Conservation (phyloP, 2,888 invertebrate genomes). For the Agelastica alni region DNA sequence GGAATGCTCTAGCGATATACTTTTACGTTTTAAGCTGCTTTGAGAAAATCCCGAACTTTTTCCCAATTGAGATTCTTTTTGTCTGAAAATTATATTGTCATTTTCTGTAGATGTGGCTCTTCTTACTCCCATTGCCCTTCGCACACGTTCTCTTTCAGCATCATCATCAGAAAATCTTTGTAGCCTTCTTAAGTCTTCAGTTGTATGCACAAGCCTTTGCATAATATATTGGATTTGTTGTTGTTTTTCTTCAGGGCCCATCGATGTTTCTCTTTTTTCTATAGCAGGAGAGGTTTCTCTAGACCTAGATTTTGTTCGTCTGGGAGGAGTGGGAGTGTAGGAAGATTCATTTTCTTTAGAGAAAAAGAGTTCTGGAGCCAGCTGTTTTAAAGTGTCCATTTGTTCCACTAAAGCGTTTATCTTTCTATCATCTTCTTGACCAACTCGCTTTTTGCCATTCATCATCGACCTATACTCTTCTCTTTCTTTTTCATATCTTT, state of each 20-base stretch:
- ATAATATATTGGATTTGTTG: conserved; percentile 58
- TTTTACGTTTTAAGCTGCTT: conserved; percentile 68
- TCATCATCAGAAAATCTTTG: conserved; percentile 61
- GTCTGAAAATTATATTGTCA: conserved; percentile 57
- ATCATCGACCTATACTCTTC: conserved; percentile 62
- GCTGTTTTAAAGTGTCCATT: conserved; percentile 73
- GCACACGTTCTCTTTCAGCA: conserved; percentile 58
- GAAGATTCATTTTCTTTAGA: conserved; percentile 57
- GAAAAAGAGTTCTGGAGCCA: conserved; percentile 71
- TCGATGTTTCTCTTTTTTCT: conserved; percentile 60
- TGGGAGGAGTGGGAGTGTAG: conserved; percentile 72
- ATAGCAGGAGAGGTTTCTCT: conserved; percentile 71
- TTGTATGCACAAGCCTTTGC: conserved; percentile 70
- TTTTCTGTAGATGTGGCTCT: conserved; percentile 68
- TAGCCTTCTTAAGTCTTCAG: conserved; percentile 64
- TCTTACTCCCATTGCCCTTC: conserved; percentile 52
- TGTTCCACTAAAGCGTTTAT: conserved; percentile 75
- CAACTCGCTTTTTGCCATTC: conserved; percentile 57
- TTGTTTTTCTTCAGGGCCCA: conserved; percentile 51
- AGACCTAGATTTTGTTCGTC: conserved; percentile 71
- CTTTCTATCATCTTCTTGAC: conserved; percentile 73
- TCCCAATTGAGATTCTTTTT: conserved; percentile 34
- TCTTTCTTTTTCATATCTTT: conserved; percentile 80
- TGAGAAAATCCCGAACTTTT: conserved; percentile 41
- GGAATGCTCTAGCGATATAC: conserved; percentile 73